Evolutionary conservation across 2,888 invertebrate species (phyloP).

Genomic region (Tachina fera): DNA sequence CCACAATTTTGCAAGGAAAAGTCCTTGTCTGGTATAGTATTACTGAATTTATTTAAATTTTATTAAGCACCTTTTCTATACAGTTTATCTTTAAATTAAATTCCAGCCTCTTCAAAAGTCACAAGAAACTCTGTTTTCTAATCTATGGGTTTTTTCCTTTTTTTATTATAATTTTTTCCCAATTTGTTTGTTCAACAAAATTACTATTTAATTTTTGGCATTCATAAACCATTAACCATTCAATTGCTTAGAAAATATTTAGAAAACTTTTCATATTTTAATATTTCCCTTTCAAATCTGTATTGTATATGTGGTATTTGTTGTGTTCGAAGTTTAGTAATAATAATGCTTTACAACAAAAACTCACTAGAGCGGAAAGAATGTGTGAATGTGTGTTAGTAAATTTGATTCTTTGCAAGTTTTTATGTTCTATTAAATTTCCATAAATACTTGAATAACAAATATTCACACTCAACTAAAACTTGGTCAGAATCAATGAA

Average conservation of each 20-base stretch:
- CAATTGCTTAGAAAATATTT: constrained; percentile 60
- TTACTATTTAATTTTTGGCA: constrained; percentile 37
- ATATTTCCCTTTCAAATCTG: constrained; percentile 9
- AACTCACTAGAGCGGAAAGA: constrained; percentile 39
- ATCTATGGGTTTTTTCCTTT: not conserved
- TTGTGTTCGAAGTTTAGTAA: not conserved
- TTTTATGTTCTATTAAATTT: constrained; percentile 42
- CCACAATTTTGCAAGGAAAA: no score
- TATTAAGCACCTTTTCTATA: no score
- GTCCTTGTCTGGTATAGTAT: no score
- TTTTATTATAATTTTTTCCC: not conserved
- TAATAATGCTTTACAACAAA: constrained; percentile 30
- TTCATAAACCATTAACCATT: constrained; percentile 57
- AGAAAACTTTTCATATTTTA: constrained; percentile 36
- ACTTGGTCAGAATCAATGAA: constrained; percentile 1
- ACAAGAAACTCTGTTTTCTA: no score
- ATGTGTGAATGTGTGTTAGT: constrained; percentile 3
- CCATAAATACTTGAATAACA: constrained; percentile 42
- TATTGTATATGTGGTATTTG: not conserved
- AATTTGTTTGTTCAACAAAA: not conserved
- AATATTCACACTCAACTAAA: constrained; percentile 15
- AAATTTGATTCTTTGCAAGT: not conserved
- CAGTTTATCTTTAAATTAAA: no score
- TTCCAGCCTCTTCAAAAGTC: no score
- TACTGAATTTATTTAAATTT: no score